Evolutionary conservation across 2,797 vertebrate species (phyloP), one percentile per base, ranked within the genome.

Genomic region (Serranus cabrilla): DNA sequence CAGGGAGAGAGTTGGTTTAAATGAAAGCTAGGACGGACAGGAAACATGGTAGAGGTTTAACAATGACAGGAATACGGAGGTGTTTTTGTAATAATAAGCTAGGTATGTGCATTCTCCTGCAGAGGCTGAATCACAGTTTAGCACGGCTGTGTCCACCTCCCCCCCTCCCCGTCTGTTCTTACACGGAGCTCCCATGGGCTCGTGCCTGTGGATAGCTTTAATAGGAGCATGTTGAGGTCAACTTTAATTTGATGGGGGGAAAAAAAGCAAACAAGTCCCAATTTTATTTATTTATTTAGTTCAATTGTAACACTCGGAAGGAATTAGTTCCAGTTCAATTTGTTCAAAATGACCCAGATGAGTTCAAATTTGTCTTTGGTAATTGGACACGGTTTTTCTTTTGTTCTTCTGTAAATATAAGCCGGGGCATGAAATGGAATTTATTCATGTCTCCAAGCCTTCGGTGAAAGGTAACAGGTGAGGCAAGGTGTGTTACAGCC

Each of bases 361-460:
- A 83, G 86, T 89, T 91, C 77, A 87, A 82, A 92, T 92, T 90
- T 90, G 87, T 87, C 87, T 86, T 87, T 77, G 80, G 80, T 92
- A 89, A 91, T 87, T 90, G 86, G 89, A 91, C 80, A 84, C 74
- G 83, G 51, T 70, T 71, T 85, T 86, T 61, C 80, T 66, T 91
- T 87, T 81, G 78, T 84, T 92, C 80, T 73, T 84, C 73, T 85
- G 87, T 86, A 88, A 87, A 89, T 81, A 84, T 85, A 85, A 83
- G 79, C 76, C 23, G 46, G 85, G 78, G 76, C 85, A 84, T 87
- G 80, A 87, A 89, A 90, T 89, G 58, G 71, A 84, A 81, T 89
- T 81, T 80, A 77, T 84, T 89, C 86, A 82, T 81, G 80, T 61
- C 64, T 78, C 62, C 61, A 27, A 80, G 83, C 49, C 66, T 74